Evolutionary conservation across 2,888 invertebrate species (phyloP).

Genomic region (Allygus modestus): DNA sequence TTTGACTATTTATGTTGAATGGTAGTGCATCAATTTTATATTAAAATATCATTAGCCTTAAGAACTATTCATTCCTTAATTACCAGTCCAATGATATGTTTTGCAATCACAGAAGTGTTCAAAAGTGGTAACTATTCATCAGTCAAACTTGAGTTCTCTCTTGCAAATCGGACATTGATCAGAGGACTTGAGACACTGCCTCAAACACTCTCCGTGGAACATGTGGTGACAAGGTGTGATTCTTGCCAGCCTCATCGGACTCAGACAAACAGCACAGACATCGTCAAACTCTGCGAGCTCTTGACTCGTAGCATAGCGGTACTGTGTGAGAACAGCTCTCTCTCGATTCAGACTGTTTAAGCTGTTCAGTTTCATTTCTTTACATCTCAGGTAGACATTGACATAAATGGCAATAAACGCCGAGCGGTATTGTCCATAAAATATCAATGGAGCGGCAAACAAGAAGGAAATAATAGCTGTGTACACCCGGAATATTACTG

Average conservation of each 20-base stretch:
- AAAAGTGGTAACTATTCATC: conserved; percentile 71
- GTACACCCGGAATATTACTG: conserved; percentile 80
- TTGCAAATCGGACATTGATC: conserved; percentile 88
- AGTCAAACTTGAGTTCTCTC: conserved; percentile 74
- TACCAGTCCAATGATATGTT: conserved; percentile 35
- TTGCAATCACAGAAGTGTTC: conserved; percentile 47
- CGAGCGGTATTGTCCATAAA: conserved; percentile 79
- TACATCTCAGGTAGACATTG: conserved; percentile 82
- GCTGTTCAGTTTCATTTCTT: conserved; percentile 77
- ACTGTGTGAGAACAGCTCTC: conserved; percentile 77
- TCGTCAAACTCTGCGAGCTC: conserved; percentile 85
- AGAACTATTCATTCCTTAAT: neutral
- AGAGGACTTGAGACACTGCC: conserved; percentile 84
- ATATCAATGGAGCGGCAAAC: conserved; percentile 78
- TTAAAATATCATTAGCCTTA: too few species aligned
- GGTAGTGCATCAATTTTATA: too few species aligned
- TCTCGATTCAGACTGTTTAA: conserved; percentile 78
- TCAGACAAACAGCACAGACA: conserved; percentile 88
- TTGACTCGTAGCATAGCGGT: conserved; percentile 78
- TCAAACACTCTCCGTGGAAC: conserved; percentile 87
- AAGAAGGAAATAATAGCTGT: conserved; percentile 79
- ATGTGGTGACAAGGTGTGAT: conserved; percentile 89
- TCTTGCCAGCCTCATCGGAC: conserved; percentile 83
- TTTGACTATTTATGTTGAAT: too few species aligned
- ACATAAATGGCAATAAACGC: conserved; percentile 80